Evolutionary conservation across 1,140 invertebrate species (phyloP).

Genomic region (Glossosoma conforme): DNA sequence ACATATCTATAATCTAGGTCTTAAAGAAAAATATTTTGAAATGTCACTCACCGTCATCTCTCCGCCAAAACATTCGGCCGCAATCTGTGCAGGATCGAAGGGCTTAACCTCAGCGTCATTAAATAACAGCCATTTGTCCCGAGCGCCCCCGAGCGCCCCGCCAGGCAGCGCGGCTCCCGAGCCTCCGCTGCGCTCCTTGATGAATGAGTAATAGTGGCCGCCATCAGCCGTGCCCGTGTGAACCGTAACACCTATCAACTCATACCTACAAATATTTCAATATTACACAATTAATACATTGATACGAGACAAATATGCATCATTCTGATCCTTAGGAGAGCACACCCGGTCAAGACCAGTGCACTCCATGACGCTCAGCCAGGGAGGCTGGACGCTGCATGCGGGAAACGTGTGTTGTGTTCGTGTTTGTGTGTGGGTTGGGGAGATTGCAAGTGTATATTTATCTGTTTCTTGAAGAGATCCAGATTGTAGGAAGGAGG

Average conservation of each 20-base stretch:
- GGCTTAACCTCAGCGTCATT: constrained; percentile 96
- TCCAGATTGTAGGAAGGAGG: no score
- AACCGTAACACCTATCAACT: constrained; percentile 92
- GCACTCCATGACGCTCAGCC: no score
- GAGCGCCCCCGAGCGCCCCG: constrained; percentile 39
- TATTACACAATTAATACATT: no score
- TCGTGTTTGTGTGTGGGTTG: no score
- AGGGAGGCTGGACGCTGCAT: no score
- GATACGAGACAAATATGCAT: no score
- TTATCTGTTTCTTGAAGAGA: no score
- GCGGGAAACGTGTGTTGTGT: no score
- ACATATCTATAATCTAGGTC: constrained; percentile 8
- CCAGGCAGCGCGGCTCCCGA: constrained; percentile 15
- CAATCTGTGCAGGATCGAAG: constrained; percentile 91
- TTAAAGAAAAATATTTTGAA: constrained; percentile 6
- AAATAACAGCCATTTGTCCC: constrained; percentile 90
- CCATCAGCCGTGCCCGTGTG: constrained; percentile 95
- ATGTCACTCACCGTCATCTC: constrained; percentile 79
- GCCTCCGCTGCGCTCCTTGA: constrained; percentile 70
- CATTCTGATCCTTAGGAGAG: neutral
- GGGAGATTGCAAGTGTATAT: no score
- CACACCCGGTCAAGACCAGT: no score
- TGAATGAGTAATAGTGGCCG: constrained; percentile 96
- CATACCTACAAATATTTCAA: constrained; percentile 82
- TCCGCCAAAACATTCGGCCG: constrained; percentile 92